Evolutionary conservation across 30 jellyfish, hydroid and myxozoan genomes (phyloP).

Genomic region (Morbakka virulenta): DNA sequence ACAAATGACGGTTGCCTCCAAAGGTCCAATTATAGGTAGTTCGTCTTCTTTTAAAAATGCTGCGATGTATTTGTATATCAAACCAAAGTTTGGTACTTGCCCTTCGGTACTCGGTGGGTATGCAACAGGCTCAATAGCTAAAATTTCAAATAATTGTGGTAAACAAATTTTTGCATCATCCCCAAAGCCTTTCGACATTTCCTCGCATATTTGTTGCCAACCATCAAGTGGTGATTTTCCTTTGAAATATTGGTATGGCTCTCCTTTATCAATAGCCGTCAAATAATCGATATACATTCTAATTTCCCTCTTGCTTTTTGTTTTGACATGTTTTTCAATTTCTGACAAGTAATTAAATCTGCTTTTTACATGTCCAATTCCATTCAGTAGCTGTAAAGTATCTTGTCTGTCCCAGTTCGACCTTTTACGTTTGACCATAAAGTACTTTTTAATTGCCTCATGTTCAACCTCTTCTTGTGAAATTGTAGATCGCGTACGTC

Average conservation of each 20-base stretch:
- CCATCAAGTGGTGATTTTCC: not conserved
- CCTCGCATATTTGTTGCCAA: not conserved
- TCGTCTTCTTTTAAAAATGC: not conserved
- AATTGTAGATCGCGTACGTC: too few species aligned
- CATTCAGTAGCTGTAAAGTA: not conserved
- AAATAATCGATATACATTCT: not conserved
- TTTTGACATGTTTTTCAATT: not conserved
- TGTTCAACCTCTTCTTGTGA: too few species aligned
- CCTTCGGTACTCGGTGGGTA: not conserved
- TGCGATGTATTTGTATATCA: not conserved
- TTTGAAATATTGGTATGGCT: not conserved
- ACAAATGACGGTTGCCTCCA: not conserved
- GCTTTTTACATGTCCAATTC: not conserved
- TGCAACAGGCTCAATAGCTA: not conserved
- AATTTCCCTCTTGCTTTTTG: not conserved
- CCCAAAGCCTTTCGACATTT: not conserved
- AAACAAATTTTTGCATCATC: not conserved
- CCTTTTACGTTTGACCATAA: too few species aligned
- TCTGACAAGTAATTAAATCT: not conserved
- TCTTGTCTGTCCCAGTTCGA: not conserved
- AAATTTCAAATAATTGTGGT: not conserved
- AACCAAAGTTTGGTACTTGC: not conserved
- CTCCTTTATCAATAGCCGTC: not conserved
- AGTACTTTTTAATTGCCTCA: too few species aligned
- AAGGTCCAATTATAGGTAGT: not conserved